Evolutionary conservation across 2,113 vertebrate genomes (phyloP), one percentile per base, ranked within the genome.

Genomic region (Tylochromis polylepis): DNA sequence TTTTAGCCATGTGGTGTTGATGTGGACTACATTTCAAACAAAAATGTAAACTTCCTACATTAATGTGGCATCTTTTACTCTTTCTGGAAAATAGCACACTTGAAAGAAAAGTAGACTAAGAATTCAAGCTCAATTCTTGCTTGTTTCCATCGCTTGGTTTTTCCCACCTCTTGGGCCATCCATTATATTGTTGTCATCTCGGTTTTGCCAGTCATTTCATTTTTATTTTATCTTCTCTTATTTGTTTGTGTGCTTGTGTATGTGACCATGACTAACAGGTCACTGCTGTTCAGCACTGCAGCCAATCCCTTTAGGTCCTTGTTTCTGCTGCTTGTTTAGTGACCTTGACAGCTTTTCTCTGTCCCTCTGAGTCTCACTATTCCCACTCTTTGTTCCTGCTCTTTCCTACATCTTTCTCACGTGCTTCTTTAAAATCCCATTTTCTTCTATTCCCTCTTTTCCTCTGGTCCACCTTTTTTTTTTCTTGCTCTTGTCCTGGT

Each of bases 251-350:
- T 89, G 88, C 87, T 70, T 94, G 89, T 92, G 90, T 88, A 87
- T 90, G 87, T 85, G 91, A 93, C 92, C 93, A 93, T 95, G 94
- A 95, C 95, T 95, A 95, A 95, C 94, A 89, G 94, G 95, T 94
- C 92, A 92, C 88, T 92, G 93, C 91, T 92, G 93, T 78, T 92
- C 88, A 78, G 89, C 91, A 8, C 89, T 94, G 88, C 93, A 92
- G 93, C 92, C 91, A 94, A 93, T 94, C 93, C 94, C 93, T 92
- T 92, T 88, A 94, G 93, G 93, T 93, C 91, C 89, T 93, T 87
- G 80, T 93, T 91, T 87, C 90, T 87, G 89, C 94, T 85, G 89
- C 94, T 93, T 92, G 94, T 94, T 94, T 95, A 92, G 95, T 70
- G 92, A 95, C 94, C 94, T 95, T 95, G 93, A 95, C 95, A 94